These are phyloP conservation scores for Alouatta palliata DNA, from an alignment of 2,113 vertebrate species.

Conservation along the genomic window DNA sequence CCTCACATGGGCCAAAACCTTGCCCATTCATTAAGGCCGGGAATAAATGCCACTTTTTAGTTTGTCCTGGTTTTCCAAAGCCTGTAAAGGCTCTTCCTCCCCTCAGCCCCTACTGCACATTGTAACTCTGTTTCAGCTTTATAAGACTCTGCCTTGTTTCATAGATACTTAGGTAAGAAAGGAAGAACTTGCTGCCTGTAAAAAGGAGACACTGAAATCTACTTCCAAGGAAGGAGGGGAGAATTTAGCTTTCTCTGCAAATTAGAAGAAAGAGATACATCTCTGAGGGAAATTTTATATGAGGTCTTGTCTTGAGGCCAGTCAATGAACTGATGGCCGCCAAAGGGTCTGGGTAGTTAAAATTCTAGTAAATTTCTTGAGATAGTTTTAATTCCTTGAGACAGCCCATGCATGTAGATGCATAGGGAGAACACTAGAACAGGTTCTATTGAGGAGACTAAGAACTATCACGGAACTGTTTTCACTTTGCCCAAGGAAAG, in stretches of 20 bases:
- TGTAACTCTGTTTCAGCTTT: background rate
- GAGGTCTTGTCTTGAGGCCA: background rate
- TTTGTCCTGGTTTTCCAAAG: background rate
- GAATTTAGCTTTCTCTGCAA: background rate
- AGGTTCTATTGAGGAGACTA: background rate
- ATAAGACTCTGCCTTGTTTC: background rate
- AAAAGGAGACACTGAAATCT: background rate
- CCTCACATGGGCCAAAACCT: background rate
- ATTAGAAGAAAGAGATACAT: background rate
- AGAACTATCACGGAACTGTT: background rate
- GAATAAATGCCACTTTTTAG: background rate
- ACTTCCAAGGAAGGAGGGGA: background rate
- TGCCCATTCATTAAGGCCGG: background rate
- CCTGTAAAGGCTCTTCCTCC: background rate
- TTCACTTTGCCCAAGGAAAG: background rate
- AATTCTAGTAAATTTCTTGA: constrained; percentile 10
- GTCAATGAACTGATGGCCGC: background rate
- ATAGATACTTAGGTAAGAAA: background rate
- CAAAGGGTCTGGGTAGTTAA: background rate
- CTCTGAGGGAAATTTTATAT: background rate
- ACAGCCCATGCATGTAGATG: background rate
- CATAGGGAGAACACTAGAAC: background rate
- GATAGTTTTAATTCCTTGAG: background rate
- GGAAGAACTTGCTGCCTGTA: background rate
- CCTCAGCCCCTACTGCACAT: background rate